phyloP scores from a whole-genome alignment of 1,140 invertebrate genomes.

The Cydia strobilella region DNA sequence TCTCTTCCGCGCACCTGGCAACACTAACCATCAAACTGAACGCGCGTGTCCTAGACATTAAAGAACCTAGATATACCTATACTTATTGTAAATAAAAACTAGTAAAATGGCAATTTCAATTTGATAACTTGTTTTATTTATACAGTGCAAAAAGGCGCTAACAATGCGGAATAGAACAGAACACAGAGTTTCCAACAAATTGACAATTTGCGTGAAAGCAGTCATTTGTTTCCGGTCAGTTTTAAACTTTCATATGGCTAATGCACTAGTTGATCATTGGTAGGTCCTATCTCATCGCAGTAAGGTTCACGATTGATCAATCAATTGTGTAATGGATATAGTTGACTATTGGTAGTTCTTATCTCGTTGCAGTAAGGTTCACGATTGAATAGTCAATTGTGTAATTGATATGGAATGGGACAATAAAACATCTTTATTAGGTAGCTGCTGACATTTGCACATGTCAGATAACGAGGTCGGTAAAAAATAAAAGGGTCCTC shows the following conservation, averaged over 20 bases:
- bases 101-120: too few species aligned
- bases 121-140: too few species aligned
- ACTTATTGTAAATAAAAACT: too few species aligned
- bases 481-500: background rate
- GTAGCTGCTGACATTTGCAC: background rate
- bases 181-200: background rate
- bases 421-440: background rate
- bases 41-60: too few species aligned
- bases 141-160: too few species aligned
- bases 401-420: background rate
- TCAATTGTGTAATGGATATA: background rate
- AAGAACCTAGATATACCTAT: too few species aligned
- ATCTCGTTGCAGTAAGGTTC: too few species aligned
- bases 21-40: too few species aligned
- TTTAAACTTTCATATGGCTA: background rate
- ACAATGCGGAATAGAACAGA: background rate
- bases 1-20: too few species aligned
- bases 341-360: too few species aligned
- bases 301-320: background rate
- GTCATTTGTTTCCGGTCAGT: conserved; percentile 16
- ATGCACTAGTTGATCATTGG: background rate
- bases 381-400: too few species aligned
- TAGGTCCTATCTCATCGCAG: background rate
- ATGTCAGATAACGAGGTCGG: background rate
- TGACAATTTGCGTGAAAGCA: conserved; percentile 7